Evolutionary conservation across 2,113 vertebrate species (phyloP), one percentile per base, ranked within the genome.

Genomic region (Micronisus gabar): DNA sequence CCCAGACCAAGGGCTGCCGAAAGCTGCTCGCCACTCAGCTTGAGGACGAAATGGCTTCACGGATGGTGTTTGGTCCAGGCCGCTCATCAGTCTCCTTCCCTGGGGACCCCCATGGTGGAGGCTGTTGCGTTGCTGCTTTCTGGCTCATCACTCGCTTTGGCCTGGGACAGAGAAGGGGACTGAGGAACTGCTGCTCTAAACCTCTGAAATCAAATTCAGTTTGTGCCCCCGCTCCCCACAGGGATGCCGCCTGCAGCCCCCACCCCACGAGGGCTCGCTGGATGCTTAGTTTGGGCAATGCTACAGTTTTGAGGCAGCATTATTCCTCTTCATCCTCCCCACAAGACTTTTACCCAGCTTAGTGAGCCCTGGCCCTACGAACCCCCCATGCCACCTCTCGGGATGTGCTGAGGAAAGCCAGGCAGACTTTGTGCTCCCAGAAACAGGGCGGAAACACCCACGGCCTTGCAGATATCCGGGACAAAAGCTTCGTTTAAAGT

Each of bases 321-420:
- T 19, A 4, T 20, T 83, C 45, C 53, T 40, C 73, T 21, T 43
- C 81, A 67, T 21, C 45, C 23, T 50, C 27, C 50, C 13, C 21
- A 10, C 13, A 21, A 36, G 29, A 13, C 23, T 22, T 47, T 36
- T 11, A 34, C 25, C 14, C 40, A 11, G 19, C 11, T n/a, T 3
- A 12, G 20, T 0, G 13, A 88, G 30, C 29, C 58, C n/a, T 11
- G 55, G 21, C 26, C 50, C 18, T 8, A 1, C 3, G 4, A 55
- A 6, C 2, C 14, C 21, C 10, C 30, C 0, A 0, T 19, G 36
- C 26, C 10, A 0, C 34, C 72, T 21, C 43, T 6, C 0, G 0
- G 43, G 47, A 26, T 0, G 7, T 2, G 3, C 43, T 29, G 55
- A 61, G 61, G 45, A 40, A 53, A 40, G n/a, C 56, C 62, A 32